Percentiles rank a stretch among this genome's conserved stretches.
phyloP scores from a whole-genome alignment of 2,797 vertebrate genomes.

The Sylvia borin region DNA sequence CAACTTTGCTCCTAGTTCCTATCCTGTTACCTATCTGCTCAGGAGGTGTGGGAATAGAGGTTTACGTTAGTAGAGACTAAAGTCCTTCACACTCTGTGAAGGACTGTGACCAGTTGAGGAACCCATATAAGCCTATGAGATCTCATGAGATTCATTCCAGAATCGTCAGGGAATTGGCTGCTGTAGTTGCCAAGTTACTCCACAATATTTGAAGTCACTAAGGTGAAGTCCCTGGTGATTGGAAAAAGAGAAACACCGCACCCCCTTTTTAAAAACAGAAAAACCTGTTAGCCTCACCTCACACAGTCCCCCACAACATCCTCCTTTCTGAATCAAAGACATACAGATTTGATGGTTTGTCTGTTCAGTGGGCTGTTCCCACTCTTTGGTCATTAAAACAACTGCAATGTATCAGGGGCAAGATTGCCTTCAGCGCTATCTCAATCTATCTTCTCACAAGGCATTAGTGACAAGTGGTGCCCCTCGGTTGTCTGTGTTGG shows the following conservation, averaged over 20 bases:
- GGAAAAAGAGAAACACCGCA: neutral
- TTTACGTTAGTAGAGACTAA: too few relatives aligned
- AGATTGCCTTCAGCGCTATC: too few relatives aligned
- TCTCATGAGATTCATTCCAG: too few relatives aligned
- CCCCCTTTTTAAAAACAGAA: neutral
- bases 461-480: neutral
- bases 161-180: neutral
- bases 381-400: too few relatives aligned
- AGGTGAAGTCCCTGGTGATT: neutral
- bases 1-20: neutral
- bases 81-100: neutral
- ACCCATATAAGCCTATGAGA: neutral
- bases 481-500: too few relatives aligned
- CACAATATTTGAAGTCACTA: neutral
- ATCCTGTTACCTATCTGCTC: too few relatives aligned
- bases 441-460: too few relatives aligned
- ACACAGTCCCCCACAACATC: too few relatives aligned
- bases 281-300: neutral
- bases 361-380: neutral
- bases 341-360: neutral
- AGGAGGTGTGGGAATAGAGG: too few relatives aligned
- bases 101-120: neutral
- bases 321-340: neutral
- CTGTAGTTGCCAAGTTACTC: neutral
- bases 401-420: too few relatives aligned